Evolutionary conservation across 2,888 invertebrate species (phyloP), one percentile per base, ranked within the genome.

Genomic region (Caenorhabditis sp.): DNA sequence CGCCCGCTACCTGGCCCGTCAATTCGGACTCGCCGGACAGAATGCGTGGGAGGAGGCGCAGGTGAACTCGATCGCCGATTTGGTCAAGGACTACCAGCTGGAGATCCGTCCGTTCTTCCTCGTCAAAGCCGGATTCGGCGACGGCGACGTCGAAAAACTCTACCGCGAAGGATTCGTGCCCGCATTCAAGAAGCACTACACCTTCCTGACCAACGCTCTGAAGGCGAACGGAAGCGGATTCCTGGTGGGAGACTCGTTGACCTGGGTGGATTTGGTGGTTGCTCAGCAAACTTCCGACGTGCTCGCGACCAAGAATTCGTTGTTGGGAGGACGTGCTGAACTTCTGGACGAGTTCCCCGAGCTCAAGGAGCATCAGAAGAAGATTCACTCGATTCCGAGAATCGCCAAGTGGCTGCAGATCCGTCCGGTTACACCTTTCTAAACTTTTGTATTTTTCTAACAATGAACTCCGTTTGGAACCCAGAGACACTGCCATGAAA

Each of bases 201-300:
- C 17, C 24, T 72, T 63, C 50, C 50, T 72, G 48, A 56, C 50
- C n/a, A 58, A 52, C 30, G 58, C 52, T 11, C 45, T 65, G 32
- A 63, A 81, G 50, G 63, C 78, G 26, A 53, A 56, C 45, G 81
- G 81, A n/a, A 39, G 65, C 6, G 86, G 86, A 24, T 86, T 79
- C 74, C 71, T 86, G 35, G 81, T 81, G 20, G 82, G 82, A 17
- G 56, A 73, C 37, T 66, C 74, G 2, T 17, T 84, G 48, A 82
- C 86, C 24, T 86, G 80, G 80, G 81, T 85, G 6, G 86, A 86
- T 50, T 61, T 87, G 24, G 53, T 79, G 4, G 32, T 86, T 39
- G 82, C 85, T 27, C 82, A 86, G 15, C 81, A 84, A 46, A 72
- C 78, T 26, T 68, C 79, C 2, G 78, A 80, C 26, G 61, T 83